Evolutionary conservation across 2,797 vertebrate genomes (phyloP).

Genomic region (Melanotaenia parkinsoni): DNA sequence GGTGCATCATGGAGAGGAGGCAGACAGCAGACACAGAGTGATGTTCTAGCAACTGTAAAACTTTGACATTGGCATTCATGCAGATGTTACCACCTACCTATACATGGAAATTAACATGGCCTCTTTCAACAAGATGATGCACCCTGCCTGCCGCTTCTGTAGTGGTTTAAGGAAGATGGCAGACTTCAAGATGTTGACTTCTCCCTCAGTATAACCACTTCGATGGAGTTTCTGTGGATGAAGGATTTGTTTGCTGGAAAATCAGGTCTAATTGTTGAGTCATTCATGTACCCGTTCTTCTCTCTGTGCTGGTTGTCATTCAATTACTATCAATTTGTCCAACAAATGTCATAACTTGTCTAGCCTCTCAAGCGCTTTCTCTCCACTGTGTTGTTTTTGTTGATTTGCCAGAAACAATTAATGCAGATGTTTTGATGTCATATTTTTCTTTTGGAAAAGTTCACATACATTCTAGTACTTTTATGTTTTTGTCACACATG

Average conservation of each 20-base stretch:
- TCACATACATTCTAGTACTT: background rate
- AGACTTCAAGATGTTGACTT: background rate
- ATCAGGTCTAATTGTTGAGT: background rate
- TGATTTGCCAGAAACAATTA: no score
- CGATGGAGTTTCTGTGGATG: background rate
- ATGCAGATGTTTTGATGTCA: background rate
- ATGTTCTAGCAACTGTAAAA: background rate
- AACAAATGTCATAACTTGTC: background rate
- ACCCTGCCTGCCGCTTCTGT: background rate
- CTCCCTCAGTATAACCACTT: background rate
- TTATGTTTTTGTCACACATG: background rate
- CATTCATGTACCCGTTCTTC: background rate
- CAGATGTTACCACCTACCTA: background rate
- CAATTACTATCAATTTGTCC: background rate
- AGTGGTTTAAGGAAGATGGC: background rate
- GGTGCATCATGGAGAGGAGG: no score
- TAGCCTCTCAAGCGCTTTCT: background rate
- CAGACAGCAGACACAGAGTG: no score
- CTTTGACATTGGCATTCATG: background rate
- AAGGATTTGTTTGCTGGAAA: background rate
- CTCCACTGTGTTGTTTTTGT: no score
- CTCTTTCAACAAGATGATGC: constrained; percentile 1
- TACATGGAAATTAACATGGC: background rate
- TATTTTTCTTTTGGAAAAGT: background rate
- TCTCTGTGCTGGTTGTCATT: background rate